Base-by-base conservation (phyloP, 2,113 vertebrate genomes). In the Chamaea fasciata region DNA sequence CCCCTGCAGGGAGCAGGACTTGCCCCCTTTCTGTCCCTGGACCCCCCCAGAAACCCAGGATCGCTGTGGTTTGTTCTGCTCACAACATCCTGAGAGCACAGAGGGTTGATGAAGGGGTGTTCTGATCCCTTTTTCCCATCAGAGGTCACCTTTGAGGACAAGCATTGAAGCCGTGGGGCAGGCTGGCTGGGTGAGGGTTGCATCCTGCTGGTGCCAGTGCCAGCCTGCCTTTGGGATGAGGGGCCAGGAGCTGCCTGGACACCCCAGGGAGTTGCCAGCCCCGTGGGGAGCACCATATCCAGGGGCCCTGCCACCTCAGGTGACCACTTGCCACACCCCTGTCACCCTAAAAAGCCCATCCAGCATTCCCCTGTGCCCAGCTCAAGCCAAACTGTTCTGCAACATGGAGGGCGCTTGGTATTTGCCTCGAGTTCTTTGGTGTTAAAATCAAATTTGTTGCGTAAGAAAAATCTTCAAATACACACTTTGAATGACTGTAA, bases 401-500 rank as follows among this genome's bases (percentile, higher is more conserved):
- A 0, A 1, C 1, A 8, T 6, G 35, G 41, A 83, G 62, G 46
- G 37, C 46, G 46, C n/a, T 37, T 11, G 15, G 23, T 39, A 27
- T 57, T 85, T 81, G 59, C 62, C 76, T 64, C 41, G 11, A 85
- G 35, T 64, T 93, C 93, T 50, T 87, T 83, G 76, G 44, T 69
- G 31, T 93, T 77, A 53, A 5, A 69, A 81, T 87, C 46, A 80
- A 89, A 92, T 18, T 6, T 27, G 46, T 77, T 95, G 76, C 89
- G 9, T 74, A 80, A 89, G 93, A 86, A 80, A 80, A 88, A 73
- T 33, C 47, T 55, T 94, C 89, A 81, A 95, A 95, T 63, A 62
- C 42, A 35, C 41, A 8, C 75, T 95, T 70, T 89, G 91, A 95
- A 65, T 73, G 90, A 80, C 81, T 90, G 82, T 94, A 93, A 95